Evolutionary conservation across 2,888 invertebrate genomes (phyloP).

Genomic region (Epiblema foenella): DNA sequence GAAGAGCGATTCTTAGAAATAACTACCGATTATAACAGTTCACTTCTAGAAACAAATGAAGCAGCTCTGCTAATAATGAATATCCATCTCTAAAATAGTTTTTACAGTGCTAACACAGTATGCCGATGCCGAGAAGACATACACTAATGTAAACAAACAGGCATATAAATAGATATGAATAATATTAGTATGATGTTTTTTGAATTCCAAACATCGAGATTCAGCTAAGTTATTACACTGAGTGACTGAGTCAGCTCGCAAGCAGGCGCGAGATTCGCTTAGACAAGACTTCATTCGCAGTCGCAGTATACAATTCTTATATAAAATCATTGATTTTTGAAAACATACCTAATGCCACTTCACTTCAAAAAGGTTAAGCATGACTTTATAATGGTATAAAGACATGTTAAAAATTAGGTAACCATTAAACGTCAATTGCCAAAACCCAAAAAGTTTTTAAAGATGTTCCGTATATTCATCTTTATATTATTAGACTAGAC

Average conservation of each 20-base stretch:
- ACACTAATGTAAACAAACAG: constrained; percentile 4
- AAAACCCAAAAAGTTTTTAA: too few relatives aligned
- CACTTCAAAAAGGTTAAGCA: too few relatives aligned
- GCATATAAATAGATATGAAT: constrained; percentile 26
- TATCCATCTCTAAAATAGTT: too few relatives aligned
- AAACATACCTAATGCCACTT: too few relatives aligned
- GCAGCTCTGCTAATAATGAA: not conserved
- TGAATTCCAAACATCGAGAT: constrained; percentile 60
- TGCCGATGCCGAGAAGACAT: not conserved
- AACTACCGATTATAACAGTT: too few relatives aligned
- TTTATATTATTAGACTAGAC: too few relatives aligned
- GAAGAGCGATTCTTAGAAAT: too few relatives aligned
- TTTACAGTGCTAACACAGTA: not conserved
- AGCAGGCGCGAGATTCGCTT: not conserved
- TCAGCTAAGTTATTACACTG: constrained; percentile 69
- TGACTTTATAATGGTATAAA: too few relatives aligned
- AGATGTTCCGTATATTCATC: too few relatives aligned
- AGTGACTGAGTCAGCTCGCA: constrained; percentile 46
- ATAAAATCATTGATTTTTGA: too few relatives aligned
- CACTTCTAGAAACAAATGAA: not conserved
- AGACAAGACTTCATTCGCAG: constrained; percentile 40
- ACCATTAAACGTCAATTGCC: too few relatives aligned
- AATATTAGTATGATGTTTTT: constrained; percentile 44
- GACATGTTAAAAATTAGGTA: too few relatives aligned
- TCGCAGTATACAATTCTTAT: constrained; percentile 17